Conservation (phyloP, 1,140 invertebrate genomes). For the Conus ventricosus region DNA sequence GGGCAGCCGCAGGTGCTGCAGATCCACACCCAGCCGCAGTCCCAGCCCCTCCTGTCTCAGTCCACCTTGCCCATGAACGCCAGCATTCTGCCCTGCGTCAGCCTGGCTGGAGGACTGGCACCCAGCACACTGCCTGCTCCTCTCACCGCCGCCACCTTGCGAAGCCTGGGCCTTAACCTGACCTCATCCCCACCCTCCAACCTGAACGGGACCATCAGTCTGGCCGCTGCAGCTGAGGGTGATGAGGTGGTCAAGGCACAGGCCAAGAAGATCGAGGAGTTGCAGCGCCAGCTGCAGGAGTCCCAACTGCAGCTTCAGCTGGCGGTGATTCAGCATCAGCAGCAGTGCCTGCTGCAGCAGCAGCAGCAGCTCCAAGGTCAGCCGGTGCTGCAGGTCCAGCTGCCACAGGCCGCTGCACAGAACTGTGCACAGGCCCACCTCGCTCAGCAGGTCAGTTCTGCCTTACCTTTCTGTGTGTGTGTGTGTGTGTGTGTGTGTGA, state of each 20-base stretch:
- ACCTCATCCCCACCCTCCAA: not conserved
- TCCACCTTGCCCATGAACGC: not conserved
- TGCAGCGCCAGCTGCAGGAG: slow-evolving; percentile 85
- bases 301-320: slow-evolving; percentile 65
- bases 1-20: slow-evolving; percentile 41
- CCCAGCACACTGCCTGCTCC: not conserved
- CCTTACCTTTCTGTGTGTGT: no score
- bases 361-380: slow-evolving; percentile 44
- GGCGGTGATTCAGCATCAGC: slow-evolving; percentile 57
- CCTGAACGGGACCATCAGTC: slow-evolving; percentile 9
- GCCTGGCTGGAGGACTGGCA: not conserved
- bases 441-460: not conserved
- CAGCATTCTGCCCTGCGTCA: not conserved
- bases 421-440: slow-evolving; percentile 32
- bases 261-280: slow-evolving; percentile 84
- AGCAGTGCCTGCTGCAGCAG: slow-evolving; percentile 49
- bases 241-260: slow-evolving; percentile 48
- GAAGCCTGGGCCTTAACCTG: slow-evolving; percentile 30
- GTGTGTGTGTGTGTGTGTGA: no score
- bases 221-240: slow-evolving; percentile 10
- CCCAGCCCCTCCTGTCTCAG: slow-evolving; percentile 28
- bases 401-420: slow-evolving; percentile 34
- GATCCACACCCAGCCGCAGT: slow-evolving; percentile 38
- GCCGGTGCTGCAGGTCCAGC: slow-evolving; percentile 69
- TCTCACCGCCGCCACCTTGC: slow-evolving; percentile 25